These are phyloP conservation scores for Callinectes sapidus DNA, from an alignment of 2,888 invertebrate species.

Conservation along the genomic window DNA sequence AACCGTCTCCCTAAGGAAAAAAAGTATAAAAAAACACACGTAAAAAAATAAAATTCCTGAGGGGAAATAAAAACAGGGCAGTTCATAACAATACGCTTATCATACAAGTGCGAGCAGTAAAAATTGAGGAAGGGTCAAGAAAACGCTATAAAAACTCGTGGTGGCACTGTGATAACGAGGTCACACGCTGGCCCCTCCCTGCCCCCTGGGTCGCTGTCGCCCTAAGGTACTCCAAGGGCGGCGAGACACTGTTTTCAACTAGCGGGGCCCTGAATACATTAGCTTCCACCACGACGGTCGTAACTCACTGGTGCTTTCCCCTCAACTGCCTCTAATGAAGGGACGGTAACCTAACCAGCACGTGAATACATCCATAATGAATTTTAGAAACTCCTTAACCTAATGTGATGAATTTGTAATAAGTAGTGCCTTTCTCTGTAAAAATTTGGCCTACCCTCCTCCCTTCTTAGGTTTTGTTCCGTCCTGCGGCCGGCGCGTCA, in stretches of 20 bases:
- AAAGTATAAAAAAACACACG: background rate
- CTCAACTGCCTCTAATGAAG: slow-evolving; percentile 32
- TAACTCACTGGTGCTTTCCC: slow-evolving; percentile 24
- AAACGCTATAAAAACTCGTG: background rate
- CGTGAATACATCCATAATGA: slow-evolving; percentile 27
- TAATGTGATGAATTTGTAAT: slow-evolving; percentile 37
- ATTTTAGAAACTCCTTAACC: slow-evolving; percentile 34
- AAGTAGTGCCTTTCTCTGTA: slow-evolving; percentile 31
- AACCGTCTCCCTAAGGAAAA: background rate
- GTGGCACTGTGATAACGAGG: background rate
- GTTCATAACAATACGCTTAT: background rate
- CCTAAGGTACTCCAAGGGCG: background rate
- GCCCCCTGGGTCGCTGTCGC: background rate
- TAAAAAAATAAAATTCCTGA: background rate
- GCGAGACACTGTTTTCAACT: background rate
- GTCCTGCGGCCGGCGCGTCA: background rate
- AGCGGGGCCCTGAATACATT: background rate
- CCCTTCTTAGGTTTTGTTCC: background rate
- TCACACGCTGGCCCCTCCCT: slow-evolving; percentile 16
- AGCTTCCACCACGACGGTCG: background rate
- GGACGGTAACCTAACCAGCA: slow-evolving; percentile 33
- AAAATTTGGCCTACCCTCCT: slow-evolving; percentile 28
- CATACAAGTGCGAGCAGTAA: background rate
- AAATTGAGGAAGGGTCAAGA: background rate
- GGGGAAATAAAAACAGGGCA: background rate